A percentile compares a stretch with the other conserved stretches of the same genome.
phyloP scores from a whole-genome alignment of 2,113 vertebrate genomes.

The Oriolus oriolus region DNA sequence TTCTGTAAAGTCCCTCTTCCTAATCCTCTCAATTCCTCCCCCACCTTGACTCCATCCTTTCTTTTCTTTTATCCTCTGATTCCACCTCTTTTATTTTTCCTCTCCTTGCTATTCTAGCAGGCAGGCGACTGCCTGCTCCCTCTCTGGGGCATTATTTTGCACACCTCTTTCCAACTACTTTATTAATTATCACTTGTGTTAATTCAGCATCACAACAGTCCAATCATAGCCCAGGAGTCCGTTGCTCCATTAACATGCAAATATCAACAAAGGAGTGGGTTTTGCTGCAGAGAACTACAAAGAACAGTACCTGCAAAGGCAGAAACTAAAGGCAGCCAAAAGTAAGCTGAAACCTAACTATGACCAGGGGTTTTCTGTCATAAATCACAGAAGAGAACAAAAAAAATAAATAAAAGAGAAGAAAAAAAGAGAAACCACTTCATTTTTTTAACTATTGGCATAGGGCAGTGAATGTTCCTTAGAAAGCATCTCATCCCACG shows the following conservation, averaged over 20 bases:
- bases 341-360: background rate
- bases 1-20: background rate
- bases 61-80: background rate
- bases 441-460: background rate
- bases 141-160: background rate
- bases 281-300: background rate
- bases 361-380: background rate
- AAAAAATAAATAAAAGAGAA: fast-evolving
- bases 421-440: fast-evolving
- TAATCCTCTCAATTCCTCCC: background rate
- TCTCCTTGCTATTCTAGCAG: background rate
- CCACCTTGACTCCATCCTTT: background rate
- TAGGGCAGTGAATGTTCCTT: background rate
- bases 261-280: background rate
- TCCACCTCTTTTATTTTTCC: background rate
- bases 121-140: background rate
- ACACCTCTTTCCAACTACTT: background rate
- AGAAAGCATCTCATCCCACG: background rate
- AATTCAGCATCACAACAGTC: background rate
- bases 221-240: background rate
- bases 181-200: background rate
- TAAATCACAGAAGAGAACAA: background rate
- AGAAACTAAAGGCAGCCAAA: background rate
- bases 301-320: background rate
- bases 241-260: background rate